Percentiles rank a stretch among this genome's conserved stretches.
phyloP scores from a whole-genome alignment of 2,888 invertebrate species.

The Zelleria hepariella region DNA sequence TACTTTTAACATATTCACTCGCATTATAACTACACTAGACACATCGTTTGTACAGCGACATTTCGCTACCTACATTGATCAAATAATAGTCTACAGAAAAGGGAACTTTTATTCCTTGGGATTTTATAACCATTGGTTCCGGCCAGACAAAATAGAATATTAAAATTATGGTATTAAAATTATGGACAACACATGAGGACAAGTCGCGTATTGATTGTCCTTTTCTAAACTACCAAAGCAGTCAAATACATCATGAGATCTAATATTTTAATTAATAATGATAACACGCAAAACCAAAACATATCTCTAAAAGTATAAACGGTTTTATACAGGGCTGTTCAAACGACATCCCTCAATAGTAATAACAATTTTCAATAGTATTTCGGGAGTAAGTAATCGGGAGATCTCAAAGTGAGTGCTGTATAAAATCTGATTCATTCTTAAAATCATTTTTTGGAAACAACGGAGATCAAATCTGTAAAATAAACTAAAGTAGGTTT shows the following conservation, averaged over 20 bases:
- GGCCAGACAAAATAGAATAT: too few relatives aligned
- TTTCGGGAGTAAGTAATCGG: too few relatives aligned
- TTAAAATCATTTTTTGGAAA: conserved; percentile 34
- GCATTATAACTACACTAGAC: conserved; percentile 33
- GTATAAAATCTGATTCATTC: neutral
- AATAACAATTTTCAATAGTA: too few relatives aligned
- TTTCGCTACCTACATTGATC: conserved; percentile 29
- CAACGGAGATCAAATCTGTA: conserved; percentile 44
- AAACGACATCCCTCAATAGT: too few relatives aligned
- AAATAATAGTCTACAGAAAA: conserved; percentile 31
- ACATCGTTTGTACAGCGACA: conserved; percentile 20
- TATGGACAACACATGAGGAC: neutral
- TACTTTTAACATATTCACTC: conserved; percentile 52
- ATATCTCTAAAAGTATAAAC: neutral
- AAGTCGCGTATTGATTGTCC: too few relatives aligned
- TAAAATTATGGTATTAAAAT: too few relatives aligned
- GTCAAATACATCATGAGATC: conserved; percentile 27
- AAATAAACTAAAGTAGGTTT: conserved; percentile 1
- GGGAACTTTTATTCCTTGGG: too few relatives aligned
- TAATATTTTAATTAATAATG: neutral
- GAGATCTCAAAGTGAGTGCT: neutral
- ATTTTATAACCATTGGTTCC: too few relatives aligned
- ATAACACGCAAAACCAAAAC: neutral
- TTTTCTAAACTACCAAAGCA: too few relatives aligned
- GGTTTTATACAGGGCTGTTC: neutral